These are phyloP conservation scores for Lycia hirtaria DNA, from an alignment of 2,888 invertebrate genomes.

Conservation along the genomic window DNA sequence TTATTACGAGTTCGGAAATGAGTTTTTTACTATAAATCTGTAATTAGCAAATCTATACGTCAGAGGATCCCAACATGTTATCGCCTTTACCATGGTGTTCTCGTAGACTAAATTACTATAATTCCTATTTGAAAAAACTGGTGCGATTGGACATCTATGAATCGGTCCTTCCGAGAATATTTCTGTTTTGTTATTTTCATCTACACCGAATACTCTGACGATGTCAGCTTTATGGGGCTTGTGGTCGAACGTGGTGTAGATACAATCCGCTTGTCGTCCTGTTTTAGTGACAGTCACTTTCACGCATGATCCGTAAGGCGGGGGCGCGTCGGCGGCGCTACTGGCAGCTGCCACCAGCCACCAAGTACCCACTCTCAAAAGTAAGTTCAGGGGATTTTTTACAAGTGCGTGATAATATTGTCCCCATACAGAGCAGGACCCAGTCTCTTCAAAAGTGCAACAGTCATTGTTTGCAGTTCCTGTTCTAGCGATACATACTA, in stretches of 20 bases:
- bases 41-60: not conserved
- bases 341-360: not conserved
- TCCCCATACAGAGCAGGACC: not conserved
- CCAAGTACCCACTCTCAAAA: not conserved
- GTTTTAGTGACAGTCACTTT: not conserved
- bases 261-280: not conserved
- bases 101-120: not conserved
- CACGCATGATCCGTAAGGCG: not conserved
- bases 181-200: not conserved
- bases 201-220: not conserved
- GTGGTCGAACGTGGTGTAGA: not conserved
- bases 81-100: not conserved
- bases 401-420: not conserved
- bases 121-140: no score
- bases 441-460: not conserved
- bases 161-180: not conserved
- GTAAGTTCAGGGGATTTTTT: not conserved
- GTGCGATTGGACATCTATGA: not conserved
- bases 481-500: no score
- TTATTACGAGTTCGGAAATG: not conserved
- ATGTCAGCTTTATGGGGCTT: not conserved
- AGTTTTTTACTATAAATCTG: not conserved
- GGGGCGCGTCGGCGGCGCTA: not conserved
- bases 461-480: not conserved
- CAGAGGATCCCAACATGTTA: not conserved